These are phyloP conservation scores for Smutsia gigantea DNA, from an alignment of 2,797 vertebrate genomes.

Conservation along the genomic window DNA sequence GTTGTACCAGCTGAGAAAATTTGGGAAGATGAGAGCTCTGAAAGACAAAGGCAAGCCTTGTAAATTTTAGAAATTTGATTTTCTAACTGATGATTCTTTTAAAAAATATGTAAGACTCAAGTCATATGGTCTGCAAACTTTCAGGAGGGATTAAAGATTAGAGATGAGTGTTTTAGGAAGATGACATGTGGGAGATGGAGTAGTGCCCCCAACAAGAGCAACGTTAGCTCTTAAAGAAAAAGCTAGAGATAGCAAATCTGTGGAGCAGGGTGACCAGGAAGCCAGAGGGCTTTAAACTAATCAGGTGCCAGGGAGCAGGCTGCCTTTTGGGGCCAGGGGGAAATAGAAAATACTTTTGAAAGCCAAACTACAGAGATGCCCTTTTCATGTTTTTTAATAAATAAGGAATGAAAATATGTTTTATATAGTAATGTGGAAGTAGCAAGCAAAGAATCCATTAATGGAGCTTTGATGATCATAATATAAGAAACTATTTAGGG, in stretches of 20 bases:
- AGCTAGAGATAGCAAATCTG: neutral
- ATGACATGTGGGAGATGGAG: neutral
- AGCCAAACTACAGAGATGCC: neutral
- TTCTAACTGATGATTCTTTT: neutral
- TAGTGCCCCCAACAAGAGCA: neutral
- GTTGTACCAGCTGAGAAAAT: neutral
- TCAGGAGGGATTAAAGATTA: neutral
- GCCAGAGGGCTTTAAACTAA: neutral
- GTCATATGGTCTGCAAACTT: neutral
- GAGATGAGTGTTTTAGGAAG: neutral
- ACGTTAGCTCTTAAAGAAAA: neutral
- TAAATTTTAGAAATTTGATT: neutral
- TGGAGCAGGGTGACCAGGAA: neutral
- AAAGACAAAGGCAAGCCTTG: neutral
- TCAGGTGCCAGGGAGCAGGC: neutral
- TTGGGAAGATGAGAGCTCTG: neutral
- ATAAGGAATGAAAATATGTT: neutral
- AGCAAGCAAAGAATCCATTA: neutral
- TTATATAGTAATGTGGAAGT: neutral
- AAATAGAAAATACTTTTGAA: neutral
- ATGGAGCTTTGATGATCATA: neutral
- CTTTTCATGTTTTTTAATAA: constrained; percentile 1
- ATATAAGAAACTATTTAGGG: neutral
- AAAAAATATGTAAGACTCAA: neutral
- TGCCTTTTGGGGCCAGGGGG: neutral